Conservation (phyloP, 2,113 vertebrate genomes). For the Bos javanicus region DNA sequence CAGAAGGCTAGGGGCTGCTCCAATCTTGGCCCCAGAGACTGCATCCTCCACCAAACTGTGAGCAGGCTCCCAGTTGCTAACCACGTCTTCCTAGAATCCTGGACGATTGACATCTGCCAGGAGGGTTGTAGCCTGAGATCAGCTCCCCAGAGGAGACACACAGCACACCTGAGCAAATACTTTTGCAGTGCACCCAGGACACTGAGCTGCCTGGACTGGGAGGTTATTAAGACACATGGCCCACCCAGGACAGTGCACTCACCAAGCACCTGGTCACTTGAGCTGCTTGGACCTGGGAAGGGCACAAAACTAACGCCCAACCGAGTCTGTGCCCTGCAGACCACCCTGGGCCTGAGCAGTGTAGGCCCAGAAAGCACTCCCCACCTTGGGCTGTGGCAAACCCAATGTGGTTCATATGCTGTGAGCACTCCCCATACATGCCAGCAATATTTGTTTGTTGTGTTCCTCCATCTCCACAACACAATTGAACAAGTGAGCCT, state of each 20-base stretch:
- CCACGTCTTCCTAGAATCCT: background rate
- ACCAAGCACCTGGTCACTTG: background rate
- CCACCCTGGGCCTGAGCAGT: background rate
- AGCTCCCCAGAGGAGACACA: background rate
- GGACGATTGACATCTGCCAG: background rate
- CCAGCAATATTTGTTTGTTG: background rate
- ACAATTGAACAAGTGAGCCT: background rate
- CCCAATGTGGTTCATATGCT: fast-evolving
- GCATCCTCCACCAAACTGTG: background rate
- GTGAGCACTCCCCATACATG: background rate
- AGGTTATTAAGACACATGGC: background rate
- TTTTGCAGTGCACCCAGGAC: background rate
- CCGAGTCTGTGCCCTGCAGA: background rate
- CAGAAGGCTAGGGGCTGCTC: background rate
- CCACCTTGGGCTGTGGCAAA: background rate
- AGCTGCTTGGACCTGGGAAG: background rate
- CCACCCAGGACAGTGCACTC: background rate
- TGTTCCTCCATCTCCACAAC: background rate
- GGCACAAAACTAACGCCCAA: background rate
- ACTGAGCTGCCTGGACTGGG: background rate
- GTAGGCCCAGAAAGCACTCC: background rate
- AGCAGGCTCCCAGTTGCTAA: background rate
- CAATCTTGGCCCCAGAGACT: background rate
- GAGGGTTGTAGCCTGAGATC: background rate
- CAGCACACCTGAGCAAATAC: background rate